Evolutionary conservation across 2,113 vertebrate genomes (phyloP), one percentile per base, ranked within the genome.

Genomic region (Poeciliopsis retropinna): DNA sequence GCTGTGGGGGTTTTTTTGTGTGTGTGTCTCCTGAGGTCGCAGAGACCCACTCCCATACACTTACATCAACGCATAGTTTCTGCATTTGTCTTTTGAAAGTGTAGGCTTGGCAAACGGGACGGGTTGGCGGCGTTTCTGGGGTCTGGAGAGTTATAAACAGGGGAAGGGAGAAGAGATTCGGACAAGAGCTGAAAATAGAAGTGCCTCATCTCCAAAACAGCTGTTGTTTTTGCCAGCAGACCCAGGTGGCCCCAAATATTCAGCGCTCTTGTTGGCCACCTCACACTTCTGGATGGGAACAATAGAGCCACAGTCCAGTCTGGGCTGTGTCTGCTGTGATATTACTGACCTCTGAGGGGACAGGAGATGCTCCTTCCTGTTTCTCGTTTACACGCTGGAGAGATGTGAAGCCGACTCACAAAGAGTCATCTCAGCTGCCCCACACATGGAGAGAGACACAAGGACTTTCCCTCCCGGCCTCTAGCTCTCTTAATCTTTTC

Each of bases 221-320:
- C 93, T 95, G 92, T 96, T 98, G 97, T 98, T 99, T 97, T 96
- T 88, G 95, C 96, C 96, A 97, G 73, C 93, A 92, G 93, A 90
- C 94, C 95, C 97, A 98, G 96, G 96, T 98, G 97, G 96, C 95
- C 94, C 57, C 89, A 92, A 94, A 89, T 89, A 89, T 88, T 86
- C 61, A 62, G 73, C 68, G 69, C 72, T 72, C 14, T 66, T 17
- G 17, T 77, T 83, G 86, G 80, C 78, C 81, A 83, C 75, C 67
- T 85, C 70, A 70, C 81, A 60, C 75, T 41, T 1, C 78, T 86
- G 88, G 83, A 89, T 60, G 78, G 72, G 86, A 79, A 86, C 84
- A 83, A 84, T 87, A 76, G 90, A 39, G 75, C 67, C 60, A 73
- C 72, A 54, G 74, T 76, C 71, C 66, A 22, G 73, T 72, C 77